A percentile compares a stretch with the other conserved stretches of the same genome.
Conservation (phyloP, 1,140 invertebrate genomes). For the Brachionus koreanus region DNA sequence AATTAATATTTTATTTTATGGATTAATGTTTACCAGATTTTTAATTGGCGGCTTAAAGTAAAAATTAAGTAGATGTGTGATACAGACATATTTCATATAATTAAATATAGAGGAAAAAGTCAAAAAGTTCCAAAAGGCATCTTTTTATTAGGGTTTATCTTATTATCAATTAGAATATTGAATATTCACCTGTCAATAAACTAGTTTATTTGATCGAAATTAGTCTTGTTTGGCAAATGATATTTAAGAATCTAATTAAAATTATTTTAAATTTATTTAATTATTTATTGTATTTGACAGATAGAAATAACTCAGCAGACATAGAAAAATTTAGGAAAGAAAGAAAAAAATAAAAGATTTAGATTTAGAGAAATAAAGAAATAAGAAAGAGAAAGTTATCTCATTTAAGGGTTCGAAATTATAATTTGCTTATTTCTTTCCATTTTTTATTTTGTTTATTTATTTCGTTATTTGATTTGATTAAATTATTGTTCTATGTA, state of each 20-base stretch:
- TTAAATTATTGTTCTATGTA: background rate
- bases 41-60: background rate
- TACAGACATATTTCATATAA: too few species aligned
- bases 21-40: background rate
- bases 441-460: slow-evolving; percentile 5
- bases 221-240: background rate
- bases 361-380: background rate
- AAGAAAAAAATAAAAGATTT: background rate
- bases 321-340: background rate
- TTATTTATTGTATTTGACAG: background rate
- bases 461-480: slow-evolving; percentile 4
- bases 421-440: background rate
- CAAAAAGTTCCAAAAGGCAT: background rate
- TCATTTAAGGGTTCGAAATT: background rate
- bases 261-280: background rate
- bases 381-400: background rate
- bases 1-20: background rate
- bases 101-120: background rate
- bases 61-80: background rate
- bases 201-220: background rate
- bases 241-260: background rate
- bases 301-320: background rate
- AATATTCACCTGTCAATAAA: background rate
- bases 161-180: background rate
- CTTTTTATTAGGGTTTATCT: too few species aligned